Conservation (phyloP, 2,888 invertebrate genomes). For the Eristalis tenax region DNA sequence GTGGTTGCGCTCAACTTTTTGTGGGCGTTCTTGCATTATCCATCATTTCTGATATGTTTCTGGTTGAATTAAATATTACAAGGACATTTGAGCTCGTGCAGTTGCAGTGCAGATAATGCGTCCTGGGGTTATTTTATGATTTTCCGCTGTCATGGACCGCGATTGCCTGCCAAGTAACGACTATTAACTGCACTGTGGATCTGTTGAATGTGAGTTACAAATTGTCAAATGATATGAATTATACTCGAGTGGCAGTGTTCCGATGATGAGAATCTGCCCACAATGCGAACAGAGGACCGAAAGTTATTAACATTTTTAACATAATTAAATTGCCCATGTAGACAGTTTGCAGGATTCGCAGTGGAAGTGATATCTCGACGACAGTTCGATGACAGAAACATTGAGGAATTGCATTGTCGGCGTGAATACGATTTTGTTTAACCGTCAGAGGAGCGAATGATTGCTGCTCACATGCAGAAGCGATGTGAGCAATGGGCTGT, state of each 20-base stretch:
- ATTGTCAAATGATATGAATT: conserved; percentile 58
- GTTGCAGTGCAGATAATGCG: background rate
- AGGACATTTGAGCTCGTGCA: background rate
- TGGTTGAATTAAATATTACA: conserved; percentile 50
- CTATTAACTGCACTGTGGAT: conserved; percentile 45
- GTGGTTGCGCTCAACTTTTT: conserved; percentile 36
- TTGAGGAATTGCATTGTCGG: background rate
- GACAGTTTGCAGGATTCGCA: background rate
- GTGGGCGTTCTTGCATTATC: conserved; percentile 21
- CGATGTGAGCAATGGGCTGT: no score
- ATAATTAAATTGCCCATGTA: background rate
- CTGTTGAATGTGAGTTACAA: conserved; percentile 26
- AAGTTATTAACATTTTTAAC: background rate
- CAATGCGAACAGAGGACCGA: background rate
- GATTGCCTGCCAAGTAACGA: conserved; percentile 55
- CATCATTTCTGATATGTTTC: conserved; percentile 57
- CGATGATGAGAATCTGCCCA: background rate
- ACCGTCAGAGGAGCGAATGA: no score
- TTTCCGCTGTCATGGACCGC: conserved; percentile 59
- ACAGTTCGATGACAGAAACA: background rate
- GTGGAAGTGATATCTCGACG: background rate
- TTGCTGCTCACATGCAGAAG: no score
- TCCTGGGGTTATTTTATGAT: conserved; percentile 43
- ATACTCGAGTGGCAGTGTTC: background rate
- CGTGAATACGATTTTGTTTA: no score